A percentile compares a stretch with the other conserved stretches of the same genome.
phyloP scores from a whole-genome alignment of 2,888 invertebrate species.

The Helicoverpa assulta region DNA sequence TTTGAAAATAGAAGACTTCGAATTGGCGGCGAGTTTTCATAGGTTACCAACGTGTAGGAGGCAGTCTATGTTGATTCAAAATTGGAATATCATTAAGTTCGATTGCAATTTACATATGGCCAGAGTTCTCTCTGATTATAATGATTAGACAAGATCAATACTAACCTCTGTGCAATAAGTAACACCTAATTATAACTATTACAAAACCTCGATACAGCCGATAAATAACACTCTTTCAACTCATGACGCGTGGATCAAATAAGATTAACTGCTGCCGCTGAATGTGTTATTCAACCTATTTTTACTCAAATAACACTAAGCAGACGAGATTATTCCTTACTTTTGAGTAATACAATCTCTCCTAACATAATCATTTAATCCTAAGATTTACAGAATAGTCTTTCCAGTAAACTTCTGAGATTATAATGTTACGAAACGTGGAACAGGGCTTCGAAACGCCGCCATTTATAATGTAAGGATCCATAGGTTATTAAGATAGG shows the following conservation, averaged over 20 bases:
- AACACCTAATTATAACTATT: slow-evolving; percentile 30
- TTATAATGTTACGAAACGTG: slow-evolving; percentile 49
- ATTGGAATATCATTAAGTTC: neutral
- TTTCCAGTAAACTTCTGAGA: slow-evolving; percentile 43
- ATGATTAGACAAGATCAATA: slow-evolving; percentile 19
- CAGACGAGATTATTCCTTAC: slow-evolving; percentile 30
- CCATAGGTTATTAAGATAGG: slow-evolving; percentile 54
- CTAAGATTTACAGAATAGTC: slow-evolving; percentile 25
- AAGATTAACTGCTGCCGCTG: slow-evolving; percentile 42
- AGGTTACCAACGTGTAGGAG: neutral
- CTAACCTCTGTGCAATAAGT: slow-evolving; percentile 12
- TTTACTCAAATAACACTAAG: slow-evolving; percentile 37
- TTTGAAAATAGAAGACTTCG: slow-evolving; percentile 3
- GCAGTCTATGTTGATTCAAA: neutral
- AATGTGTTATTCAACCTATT: slow-evolving; percentile 56
- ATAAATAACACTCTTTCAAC: slow-evolving; percentile 35
- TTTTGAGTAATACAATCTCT: slow-evolving; percentile 47
- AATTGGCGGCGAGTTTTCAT: neutral
- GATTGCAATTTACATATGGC: neutral
- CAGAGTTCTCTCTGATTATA: neutral
- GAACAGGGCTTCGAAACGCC: slow-evolving; percentile 34
- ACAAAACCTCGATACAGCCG: slow-evolving; percentile 30
- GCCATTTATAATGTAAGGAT: slow-evolving; percentile 51
- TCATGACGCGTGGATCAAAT: slow-evolving; percentile 43
- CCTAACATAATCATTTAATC: slow-evolving; percentile 33